Base-by-base conservation (phyloP, 1,140 invertebrate species). In the Drosophila jambulina region DNA sequence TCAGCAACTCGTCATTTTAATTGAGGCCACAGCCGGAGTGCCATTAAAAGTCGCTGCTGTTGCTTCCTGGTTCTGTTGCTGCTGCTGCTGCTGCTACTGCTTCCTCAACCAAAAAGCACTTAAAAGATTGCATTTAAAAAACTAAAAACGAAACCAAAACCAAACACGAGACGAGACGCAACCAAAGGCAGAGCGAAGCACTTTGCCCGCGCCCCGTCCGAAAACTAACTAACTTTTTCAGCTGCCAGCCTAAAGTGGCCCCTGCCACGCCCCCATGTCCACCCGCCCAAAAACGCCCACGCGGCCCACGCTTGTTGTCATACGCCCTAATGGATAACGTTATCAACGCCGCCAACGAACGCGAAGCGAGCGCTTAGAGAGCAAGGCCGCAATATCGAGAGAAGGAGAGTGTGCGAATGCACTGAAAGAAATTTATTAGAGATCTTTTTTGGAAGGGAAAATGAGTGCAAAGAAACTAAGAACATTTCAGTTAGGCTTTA, bases 61-160 rank as follows among this genome's bases (percentile, higher is more conserved):
- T 71, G 53, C 67, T 71, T 65, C 62, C 62, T 56, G 53, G 4
- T 63, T 25, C 21, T 29, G 13, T 17, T 58, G 29, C 40, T 53
- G 62, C 7, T 42, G 12, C 65, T 53, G 15, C 43, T 58, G n/a
- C 65, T 34, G 38, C 70, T 36, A 21, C 74, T 76, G 74, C 74
- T 60, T 76, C 62, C 74, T 69, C 63, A 75, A 83, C 80, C 80
- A 83, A 83, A 83, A 83, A 83, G 80, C 80, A 83, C 80, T 83
- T 83, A 83, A 83, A 79, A 83, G 80, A 83, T 83, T 83, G 80
- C 80, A 83, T 81, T 81, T 81, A 81, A 81, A 81, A 81, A 81
- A 76, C 70, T 61, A 63, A 63, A 78, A 80, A 59, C 63, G 65
- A 71, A 77, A 77, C 70, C 80, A 75, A 83, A 83, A 83, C 69